phyloP scores from a whole-genome alignment of 2,113 vertebrate genomes.

The Junco hyemalis region DNA sequence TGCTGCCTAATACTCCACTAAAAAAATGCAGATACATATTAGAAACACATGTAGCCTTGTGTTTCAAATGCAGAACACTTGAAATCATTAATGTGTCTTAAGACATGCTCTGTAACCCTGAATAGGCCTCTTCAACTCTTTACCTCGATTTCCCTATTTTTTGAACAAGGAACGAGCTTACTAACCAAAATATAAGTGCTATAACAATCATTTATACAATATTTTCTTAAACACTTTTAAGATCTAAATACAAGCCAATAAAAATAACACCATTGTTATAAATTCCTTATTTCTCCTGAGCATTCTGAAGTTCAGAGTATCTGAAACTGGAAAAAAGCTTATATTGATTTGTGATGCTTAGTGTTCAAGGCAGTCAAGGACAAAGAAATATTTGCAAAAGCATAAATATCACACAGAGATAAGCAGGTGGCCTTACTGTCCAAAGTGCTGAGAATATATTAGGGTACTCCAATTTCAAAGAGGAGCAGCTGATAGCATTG shows the following conservation, averaged over 20 bases:
- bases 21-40: background rate
- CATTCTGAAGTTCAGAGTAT: background rate
- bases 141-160: background rate
- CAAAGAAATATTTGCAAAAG: constrained; percentile 15
- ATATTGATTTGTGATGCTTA: background rate
- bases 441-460: background rate
- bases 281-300: background rate
- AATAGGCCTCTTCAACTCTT: background rate
- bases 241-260: background rate
- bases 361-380: background rate
- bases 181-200: background rate
- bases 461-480: background rate
- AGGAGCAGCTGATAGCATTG: background rate
- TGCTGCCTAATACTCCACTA: background rate
- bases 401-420: background rate
- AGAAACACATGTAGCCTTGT: constrained; percentile 1
- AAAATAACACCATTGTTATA: background rate
- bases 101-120: background rate
- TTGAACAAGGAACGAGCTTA: background rate
- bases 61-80: background rate
- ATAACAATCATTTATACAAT: background rate
- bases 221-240: background rate
- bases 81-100: background rate
- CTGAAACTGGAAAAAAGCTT: background rate
- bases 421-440: background rate